Conservation (phyloP, 2,797 vertebrate genomes). For the Hypotaenidia philippensis region DNA sequence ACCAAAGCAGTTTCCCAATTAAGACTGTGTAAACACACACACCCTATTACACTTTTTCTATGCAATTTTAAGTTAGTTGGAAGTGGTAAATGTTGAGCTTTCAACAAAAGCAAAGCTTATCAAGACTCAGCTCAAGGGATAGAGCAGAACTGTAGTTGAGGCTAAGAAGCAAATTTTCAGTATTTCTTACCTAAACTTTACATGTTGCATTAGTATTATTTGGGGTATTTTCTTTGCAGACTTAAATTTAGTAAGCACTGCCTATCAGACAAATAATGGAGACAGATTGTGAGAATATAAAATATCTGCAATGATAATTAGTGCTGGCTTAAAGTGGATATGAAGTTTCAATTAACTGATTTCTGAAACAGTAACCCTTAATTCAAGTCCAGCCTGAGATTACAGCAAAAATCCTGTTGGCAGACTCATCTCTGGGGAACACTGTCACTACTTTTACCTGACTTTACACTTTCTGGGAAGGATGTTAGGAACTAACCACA, state of each 20-base stretch:
- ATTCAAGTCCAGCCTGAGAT: neutral
- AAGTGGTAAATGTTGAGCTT: neutral
- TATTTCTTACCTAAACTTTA: neutral
- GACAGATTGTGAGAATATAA: neutral
- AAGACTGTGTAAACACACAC: neutral
- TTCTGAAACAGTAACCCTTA: neutral
- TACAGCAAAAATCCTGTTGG: neutral
- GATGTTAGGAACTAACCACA: neutral
- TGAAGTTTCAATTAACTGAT: neutral
- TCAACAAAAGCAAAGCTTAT: neutral
- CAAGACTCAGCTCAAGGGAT: neutral
- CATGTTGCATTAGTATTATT: neutral
- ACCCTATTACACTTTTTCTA: neutral
- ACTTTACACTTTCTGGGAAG: neutral
- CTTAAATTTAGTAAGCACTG: neutral
- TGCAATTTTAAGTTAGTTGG: neutral
- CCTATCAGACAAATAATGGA: neutral
- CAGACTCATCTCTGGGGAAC: neutral
- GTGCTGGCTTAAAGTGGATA: neutral
- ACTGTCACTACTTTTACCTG: neutral
- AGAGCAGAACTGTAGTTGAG: neutral
- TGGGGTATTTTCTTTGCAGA: neutral
- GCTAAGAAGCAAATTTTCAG: neutral
- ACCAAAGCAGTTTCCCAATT: neutral
- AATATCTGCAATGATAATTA: neutral